Percentiles rank a stretch among this genome's conserved stretches.
Conservation (phyloP, 1,140 invertebrate genomes). For the Papilio aristodemus region DNA sequence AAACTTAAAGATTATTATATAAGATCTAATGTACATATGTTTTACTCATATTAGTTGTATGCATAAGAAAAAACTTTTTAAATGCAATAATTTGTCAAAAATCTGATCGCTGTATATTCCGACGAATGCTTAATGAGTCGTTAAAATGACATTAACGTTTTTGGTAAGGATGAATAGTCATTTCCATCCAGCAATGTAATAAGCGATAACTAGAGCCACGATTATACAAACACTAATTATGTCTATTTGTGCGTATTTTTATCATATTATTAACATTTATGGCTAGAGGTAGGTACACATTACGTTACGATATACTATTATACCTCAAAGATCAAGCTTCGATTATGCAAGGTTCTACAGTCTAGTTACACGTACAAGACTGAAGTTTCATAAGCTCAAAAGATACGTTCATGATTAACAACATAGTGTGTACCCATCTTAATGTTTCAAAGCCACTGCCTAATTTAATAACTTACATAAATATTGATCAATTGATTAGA, state of each 20-base stretch:
- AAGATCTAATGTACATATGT: slow-evolving; percentile 26
- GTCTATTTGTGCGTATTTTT: not conserved
- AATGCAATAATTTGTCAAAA: not conserved
- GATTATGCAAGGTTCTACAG: not conserved
- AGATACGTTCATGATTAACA: not conserved
- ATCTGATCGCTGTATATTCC: slow-evolving; percentile 1
- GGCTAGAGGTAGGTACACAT: not conserved
- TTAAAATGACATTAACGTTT: slow-evolving; percentile 26
- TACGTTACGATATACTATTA: not conserved
- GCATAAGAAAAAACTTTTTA: not conserved
- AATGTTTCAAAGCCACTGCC: not conserved
- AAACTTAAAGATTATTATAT: slow-evolving; percentile 23
- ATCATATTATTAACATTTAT: not conserved
- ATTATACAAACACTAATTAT: not conserved
- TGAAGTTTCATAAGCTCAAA: not conserved
- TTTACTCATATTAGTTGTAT: slow-evolving; percentile 11
- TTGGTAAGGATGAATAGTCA: not conserved
- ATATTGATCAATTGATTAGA: too few relatives aligned
- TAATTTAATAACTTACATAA: too few relatives aligned
- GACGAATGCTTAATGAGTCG: slow-evolving; percentile 25
- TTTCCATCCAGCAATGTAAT: slow-evolving; percentile 13
- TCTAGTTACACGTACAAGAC: not conserved
- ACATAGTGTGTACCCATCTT: not conserved
- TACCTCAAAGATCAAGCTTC: too few relatives aligned
- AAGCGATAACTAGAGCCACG: not conserved